A percentile compares a stretch with the other conserved stretches of the same genome.
These are phyloP conservation scores for Drosophila paramelanica DNA, from an alignment of 2,888 invertebrate genomes.

Conservation along the genomic window DNA sequence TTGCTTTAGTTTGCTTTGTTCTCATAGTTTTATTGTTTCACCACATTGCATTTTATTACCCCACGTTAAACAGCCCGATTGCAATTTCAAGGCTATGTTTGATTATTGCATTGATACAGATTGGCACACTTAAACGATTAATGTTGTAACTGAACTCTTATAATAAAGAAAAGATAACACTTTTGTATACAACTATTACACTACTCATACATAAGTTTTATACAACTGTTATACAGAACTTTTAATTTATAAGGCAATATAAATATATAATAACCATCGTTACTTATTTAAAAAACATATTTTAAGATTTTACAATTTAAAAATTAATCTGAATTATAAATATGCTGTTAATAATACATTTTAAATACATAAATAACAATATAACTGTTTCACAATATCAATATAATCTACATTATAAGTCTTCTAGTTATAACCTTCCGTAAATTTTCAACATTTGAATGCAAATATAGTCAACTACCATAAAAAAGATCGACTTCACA, in stretches of 20 bases:
- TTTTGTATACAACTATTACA: too few species aligned
- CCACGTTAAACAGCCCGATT: constrained; percentile 8
- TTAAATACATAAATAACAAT: background rate
- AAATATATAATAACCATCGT: too few species aligned
- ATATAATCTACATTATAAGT: background rate
- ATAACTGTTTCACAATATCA: background rate
- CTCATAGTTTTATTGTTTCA: constrained; percentile 62
- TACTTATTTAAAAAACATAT: too few species aligned
- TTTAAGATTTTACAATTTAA: too few species aligned
- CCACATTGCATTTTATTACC: constrained; percentile 50
- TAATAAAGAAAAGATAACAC: too few species aligned
- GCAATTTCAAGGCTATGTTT: constrained; percentile 25
- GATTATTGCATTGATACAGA: constrained; percentile 9
- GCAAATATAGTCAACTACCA: background rate
- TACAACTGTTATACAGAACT: too few species aligned
- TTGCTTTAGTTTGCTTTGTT: constrained; percentile 48
- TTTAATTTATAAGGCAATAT: too few species aligned
- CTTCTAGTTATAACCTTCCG: too few species aligned
- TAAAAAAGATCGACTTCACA: too few species aligned
- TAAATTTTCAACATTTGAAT: background rate
- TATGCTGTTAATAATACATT: too few species aligned
- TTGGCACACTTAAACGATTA: constrained; percentile 1
- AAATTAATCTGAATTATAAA: too few species aligned
- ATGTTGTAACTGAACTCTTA: background rate
- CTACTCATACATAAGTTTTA: too few species aligned